A percentile compares a stretch with the other conserved stretches of the same genome.
phyloP scores from a whole-genome alignment of 2,888 invertebrate genomes.

The Epirrita christyi region DNA sequence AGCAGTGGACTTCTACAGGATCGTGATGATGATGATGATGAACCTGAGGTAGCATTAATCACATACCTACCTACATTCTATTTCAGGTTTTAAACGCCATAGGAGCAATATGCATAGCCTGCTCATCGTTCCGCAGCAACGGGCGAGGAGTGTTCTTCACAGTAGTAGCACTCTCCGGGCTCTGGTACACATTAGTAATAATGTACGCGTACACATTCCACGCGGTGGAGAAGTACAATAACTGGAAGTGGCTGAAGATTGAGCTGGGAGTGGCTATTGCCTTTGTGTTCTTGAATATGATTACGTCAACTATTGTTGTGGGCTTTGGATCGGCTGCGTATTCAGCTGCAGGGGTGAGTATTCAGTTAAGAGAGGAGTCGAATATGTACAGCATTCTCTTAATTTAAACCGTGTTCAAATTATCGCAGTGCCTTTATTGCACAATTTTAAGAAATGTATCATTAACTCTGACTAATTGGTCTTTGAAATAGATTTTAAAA shows the following conservation, averaged over 20 bases:
- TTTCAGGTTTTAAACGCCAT: conserved; percentile 88
- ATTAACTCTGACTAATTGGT: no score
- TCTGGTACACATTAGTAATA: conserved; percentile 90
- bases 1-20: no score
- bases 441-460: no score
- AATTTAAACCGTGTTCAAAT: no score
- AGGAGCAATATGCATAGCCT: conserved; percentile 92
- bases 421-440: no score
- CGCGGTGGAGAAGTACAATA: conserved; percentile 91
- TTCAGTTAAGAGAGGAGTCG: no score
- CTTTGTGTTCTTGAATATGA: conserved; percentile 89
- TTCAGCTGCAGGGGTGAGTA: conserved; percentile 90
- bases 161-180: conserved; percentile 90
- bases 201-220: conserved; percentile 92
- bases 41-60: no score
- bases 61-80: neutral
- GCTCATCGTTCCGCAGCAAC: conserved; percentile 83
- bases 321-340: conserved; percentile 86
- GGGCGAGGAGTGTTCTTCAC: conserved; percentile 90
- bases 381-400: no score
- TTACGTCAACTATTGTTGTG: conserved; percentile 90
- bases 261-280: conserved; percentile 90
- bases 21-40: no score
- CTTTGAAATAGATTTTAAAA: no score
- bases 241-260: conserved; percentile 93